Base-by-base conservation (phyloP, 2,888 invertebrate genomes). In the Spialia ferax region DNA sequence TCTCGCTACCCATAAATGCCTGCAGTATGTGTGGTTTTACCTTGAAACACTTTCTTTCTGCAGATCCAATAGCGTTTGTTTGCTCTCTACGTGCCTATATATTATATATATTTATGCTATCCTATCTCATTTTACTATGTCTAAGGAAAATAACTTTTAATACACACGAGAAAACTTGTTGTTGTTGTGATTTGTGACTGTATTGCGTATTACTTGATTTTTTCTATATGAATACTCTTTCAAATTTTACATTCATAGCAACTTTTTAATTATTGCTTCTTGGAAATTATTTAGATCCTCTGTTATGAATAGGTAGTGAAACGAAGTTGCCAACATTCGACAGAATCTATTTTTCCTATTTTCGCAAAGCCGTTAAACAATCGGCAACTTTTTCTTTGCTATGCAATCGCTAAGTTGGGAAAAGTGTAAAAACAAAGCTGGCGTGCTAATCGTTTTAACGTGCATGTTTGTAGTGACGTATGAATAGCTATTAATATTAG, bases 31-130 rank as follows among this genome's bases (percentile, higher is more conserved):
- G 74, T 71, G 68, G 50, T 78, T 72, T 85, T 75, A 80, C 89
- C 89, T 89, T 89, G 89, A 87, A 88, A 89, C 82, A 89, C 88
- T 87, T 89, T 87, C 86, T 72, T 80, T 79, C 74, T 52, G 57
- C 20, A 18, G 3, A 45, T 22, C 57, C 59, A 59, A 42, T 60
- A 10, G 42, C 35, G 13, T 52, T 32, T 35, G 64, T 57, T 26
- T 50, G 29, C 18, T 60, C 59, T 60, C 52, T 66, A n/a, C n/a
- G n/a, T n/a, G n/a, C n/a, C n/a, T n/a, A n/a, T n/a, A n/a, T n/a
- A n/a, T n/a, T n/a, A n/a, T n/a, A n/a, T n/a, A n/a, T n/a, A n/a
- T n/a, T n/a, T n/a, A n/a, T n/a, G 18, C 3, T 10, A 10, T 52
- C 59, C 38, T 65, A 59, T 38, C 50, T 50, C 59, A 65, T 59